These are phyloP conservation scores for Anguilla japonica DNA, from an alignment of 2,113 vertebrate genomes.

Conservation along the genomic window DNA sequence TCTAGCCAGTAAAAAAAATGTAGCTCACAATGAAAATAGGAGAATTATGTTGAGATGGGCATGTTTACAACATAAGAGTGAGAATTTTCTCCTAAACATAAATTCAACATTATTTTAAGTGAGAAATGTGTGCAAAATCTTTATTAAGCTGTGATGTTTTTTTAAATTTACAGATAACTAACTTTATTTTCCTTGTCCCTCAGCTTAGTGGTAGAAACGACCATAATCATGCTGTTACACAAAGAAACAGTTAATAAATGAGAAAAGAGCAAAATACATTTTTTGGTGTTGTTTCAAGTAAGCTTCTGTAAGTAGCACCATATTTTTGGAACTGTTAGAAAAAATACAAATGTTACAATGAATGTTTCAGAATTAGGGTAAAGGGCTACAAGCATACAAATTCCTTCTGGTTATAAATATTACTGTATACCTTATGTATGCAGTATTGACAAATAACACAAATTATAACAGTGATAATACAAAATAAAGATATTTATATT, in stretches of 20 bases:
- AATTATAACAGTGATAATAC: neutral
- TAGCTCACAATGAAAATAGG: neutral
- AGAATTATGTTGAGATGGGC: too few relatives aligned
- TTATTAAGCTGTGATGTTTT: neutral
- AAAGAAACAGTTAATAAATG: neutral
- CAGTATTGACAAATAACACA: neutral
- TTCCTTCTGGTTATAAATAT: constrained; percentile 6
- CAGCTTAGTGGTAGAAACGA: neutral
- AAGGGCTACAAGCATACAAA: neutral
- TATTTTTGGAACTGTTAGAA: neutral
- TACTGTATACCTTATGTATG: neutral
- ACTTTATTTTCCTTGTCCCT: neutral
- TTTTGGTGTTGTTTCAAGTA: neutral
- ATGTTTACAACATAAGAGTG: too few relatives aligned
- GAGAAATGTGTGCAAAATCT: neutral
- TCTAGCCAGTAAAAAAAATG: neutral
- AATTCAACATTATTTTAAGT: neutral
- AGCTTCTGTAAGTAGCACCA: too few relatives aligned
- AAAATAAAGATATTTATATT: too few relatives aligned
- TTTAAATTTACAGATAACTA: neutral
- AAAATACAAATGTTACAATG: neutral
- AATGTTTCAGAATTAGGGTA: neutral
- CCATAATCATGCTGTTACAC: neutral
- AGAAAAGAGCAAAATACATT: neutral
- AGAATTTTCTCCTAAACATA: too few relatives aligned